Evolutionary conservation across 2,888 invertebrate species (phyloP).

Genomic region (Neria commutata): DNA sequence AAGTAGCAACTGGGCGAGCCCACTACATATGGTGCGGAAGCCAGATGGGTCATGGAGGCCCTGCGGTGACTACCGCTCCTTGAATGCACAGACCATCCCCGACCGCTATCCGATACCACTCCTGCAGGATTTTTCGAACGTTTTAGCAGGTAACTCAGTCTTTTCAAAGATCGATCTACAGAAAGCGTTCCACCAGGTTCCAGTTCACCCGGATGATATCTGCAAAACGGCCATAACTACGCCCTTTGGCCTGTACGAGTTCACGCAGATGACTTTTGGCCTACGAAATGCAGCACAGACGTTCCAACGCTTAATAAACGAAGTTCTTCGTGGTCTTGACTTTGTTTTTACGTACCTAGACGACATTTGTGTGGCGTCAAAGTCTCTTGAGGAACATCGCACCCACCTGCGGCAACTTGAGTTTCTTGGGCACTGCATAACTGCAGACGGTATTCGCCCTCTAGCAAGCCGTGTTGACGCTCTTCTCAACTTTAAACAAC

Average conservation of each 20-base stretch:
- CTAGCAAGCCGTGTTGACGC: neutral
- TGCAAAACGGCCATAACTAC: neutral
- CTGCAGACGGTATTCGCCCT: conserved; percentile 8
- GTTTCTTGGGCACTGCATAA: neutral
- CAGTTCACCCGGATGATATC: neutral
- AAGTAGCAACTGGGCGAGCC: conserved; percentile 55
- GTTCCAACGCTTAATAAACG: neutral
- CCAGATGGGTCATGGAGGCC: conserved; percentile 40
- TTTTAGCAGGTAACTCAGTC: conserved; percentile 13
- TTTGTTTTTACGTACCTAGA: conserved; percentile 1
- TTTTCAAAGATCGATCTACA: conserved; percentile 23
- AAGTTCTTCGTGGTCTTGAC: neutral
- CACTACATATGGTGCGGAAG: conserved; percentile 48
- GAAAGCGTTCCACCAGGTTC: conserved; percentile 20
- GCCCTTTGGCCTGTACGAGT: neutral
- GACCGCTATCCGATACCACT: conserved; percentile 51
- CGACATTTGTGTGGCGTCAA: conserved; percentile 1
- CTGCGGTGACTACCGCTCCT: conserved; percentile 39
- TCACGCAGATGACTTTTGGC: neutral
- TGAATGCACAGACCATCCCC: conserved; percentile 46
- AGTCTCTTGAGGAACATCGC: neutral
- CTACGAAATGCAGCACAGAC: conserved; percentile 5
- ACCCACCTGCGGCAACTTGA: neutral
- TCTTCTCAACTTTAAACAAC: neutral
- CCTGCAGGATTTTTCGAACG: conserved; percentile 39